Base-by-base conservation (phyloP, 2,888 invertebrate genomes). In the Scaptomyza parva region DNA sequence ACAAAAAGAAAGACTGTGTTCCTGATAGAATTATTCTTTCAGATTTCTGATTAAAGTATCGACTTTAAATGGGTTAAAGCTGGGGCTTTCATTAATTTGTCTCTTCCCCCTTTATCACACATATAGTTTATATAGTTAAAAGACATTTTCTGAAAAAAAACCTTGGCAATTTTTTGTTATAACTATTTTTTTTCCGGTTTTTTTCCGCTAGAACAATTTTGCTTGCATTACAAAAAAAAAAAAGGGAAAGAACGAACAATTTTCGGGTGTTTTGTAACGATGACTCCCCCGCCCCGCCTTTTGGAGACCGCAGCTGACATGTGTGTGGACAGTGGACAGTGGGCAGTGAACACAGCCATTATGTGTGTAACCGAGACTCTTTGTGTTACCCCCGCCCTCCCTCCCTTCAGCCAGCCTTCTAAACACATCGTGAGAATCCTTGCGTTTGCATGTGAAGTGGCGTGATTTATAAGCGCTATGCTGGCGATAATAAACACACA, bases 401-500 rank as follows among this genome's bases (percentile, higher is more conserved):
- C n/a, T n/a, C n/a, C n/a, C n/a, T n/a, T n/a, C n/a, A n/a, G n/a
- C 14, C 11, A 9, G 9, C 9, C 24, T 24, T 59, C 57, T 18
- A 30, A 12, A 11, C 26, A 44, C 33, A 44, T 11, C n/a, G 22
- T 22, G 22, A 22, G 57, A 24, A 24, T 18, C 37, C 41, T 20
- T 33, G 22, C 45, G 39, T 9, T 9, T 78, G 83, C 70, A 63
- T 70, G 68, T 86, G 86, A 81, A 81, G 86, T 83, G 65, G 62
- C 64, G 83, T 86, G 86, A 81, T 81, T 81, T 81, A 86, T 83
- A 83, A 86, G 83, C 83, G 80, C 68, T 86, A 76, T 76, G 83
- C 66, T 57, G 66, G 77, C 86, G 81, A 81, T 81, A 81, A 86
- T 82, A 85, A 65, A 78, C 71, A 78, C 66, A 77, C 64, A 74